Evolutionary conservation across 1,140 invertebrate genomes (phyloP).

Genomic region (Stegodyphus dumicola): DNA sequence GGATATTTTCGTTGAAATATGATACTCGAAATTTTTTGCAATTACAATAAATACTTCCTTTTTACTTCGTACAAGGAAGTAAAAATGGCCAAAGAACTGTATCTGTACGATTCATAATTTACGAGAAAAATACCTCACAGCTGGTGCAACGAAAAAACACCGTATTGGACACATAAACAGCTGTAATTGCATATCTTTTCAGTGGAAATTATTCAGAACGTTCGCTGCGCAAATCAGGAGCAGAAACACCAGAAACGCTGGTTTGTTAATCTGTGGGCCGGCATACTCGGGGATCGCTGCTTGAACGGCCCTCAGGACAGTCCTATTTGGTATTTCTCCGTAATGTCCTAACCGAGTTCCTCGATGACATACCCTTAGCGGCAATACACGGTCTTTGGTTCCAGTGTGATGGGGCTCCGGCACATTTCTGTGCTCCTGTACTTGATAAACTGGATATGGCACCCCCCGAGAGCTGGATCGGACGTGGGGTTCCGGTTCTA

Average conservation of each 20-base stretch:
- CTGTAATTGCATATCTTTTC: too few species aligned
- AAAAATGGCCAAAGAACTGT: too few species aligned
- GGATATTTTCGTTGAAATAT: too few species aligned
- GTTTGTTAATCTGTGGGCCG: slow-evolving; percentile 66
- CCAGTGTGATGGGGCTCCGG: slow-evolving; percentile 65
- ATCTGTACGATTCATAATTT: too few species aligned
- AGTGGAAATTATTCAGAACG: too few species aligned
- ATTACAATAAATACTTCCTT: too few species aligned
- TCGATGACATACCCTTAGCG: slow-evolving; percentile 20
- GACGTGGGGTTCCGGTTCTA: background rate
- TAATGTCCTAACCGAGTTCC: slow-evolving; percentile 57
- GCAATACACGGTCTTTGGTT: slow-evolving; percentile 65
- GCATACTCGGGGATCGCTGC: slow-evolving; percentile 66
- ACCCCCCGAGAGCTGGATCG: background rate
- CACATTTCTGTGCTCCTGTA: slow-evolving; percentile 47
- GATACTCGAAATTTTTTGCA: too few species aligned
- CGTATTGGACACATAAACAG: too few species aligned
- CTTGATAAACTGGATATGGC: background rate
- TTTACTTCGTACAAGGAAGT: too few species aligned
- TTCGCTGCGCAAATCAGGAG: background rate
- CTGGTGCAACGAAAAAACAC: too few species aligned
- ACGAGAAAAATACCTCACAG: too few species aligned
- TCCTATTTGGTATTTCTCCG: slow-evolving; percentile 65
- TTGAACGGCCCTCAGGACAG: slow-evolving; percentile 62
- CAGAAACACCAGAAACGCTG: background rate